Percentiles rank a stretch among this genome's conserved stretches.
These are phyloP conservation scores for Ranitomeya variabilis DNA, from an alignment of 2,113 vertebrate genomes.

Conservation along the genomic window DNA sequence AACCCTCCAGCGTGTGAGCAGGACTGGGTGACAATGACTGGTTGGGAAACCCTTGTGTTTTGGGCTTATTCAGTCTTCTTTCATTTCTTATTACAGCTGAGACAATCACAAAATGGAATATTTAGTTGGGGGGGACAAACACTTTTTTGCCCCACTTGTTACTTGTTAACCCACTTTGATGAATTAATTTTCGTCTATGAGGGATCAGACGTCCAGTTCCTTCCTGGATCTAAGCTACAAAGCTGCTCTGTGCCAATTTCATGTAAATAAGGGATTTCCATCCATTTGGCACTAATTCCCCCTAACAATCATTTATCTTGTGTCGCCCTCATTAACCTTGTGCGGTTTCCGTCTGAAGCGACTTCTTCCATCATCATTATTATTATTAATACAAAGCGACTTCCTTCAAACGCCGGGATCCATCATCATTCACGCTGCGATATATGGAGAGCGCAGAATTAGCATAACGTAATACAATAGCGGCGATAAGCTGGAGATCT, in stretches of 20 bases:
- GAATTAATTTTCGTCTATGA: not conserved
- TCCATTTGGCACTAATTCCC: constrained; percentile 9
- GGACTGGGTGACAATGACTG: not conserved
- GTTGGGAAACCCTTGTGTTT: not conserved
- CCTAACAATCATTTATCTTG: constrained; percentile 5
- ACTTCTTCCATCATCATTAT: constrained; percentile 17
- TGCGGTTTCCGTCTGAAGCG: constrained; percentile 18
- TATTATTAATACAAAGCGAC: constrained; percentile 30
- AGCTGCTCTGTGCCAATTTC: not conserved
- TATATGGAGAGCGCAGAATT: constrained; percentile 17
- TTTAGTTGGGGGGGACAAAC: not conserved
- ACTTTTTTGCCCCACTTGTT: not conserved
- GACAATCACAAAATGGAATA: not conserved
- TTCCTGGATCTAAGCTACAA: not conserved
- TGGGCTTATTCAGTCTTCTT: not conserved
- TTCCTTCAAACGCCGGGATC: constrained; percentile 21
- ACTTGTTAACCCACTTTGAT: not conserved
- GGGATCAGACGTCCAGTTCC: not conserved
- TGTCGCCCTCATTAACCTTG: constrained; percentile 38
- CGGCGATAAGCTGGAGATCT: constrained; percentile 1
- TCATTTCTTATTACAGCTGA: not conserved
- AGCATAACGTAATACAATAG: constrained; percentile 32
- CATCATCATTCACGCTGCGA: constrained; percentile 27
- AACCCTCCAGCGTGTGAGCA: not conserved
- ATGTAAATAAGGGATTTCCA: constrained; percentile 26